Percentiles rank a stretch among this genome's conserved stretches.
Evolutionary conservation across 2,797 vertebrate genomes (phyloP).

Genomic region (Pterois miles): DNA sequence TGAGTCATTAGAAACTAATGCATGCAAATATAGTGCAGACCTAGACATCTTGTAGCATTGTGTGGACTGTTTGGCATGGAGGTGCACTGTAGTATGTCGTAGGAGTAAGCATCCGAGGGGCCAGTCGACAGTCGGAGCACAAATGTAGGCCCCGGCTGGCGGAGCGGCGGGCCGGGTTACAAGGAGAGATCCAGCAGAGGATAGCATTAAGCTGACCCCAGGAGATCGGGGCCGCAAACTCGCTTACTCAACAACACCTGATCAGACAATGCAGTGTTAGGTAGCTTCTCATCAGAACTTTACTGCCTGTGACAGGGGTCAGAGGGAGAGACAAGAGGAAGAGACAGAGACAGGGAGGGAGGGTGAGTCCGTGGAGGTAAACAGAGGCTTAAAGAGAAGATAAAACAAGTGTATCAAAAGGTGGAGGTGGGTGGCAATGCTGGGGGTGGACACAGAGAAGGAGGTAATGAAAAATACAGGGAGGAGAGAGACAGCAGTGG

Average conservation of each 20-base stretch:
- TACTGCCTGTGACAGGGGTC: constrained; percentile 83
- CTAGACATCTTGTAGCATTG: constrained; percentile 47
- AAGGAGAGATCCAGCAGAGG: constrained; percentile 82
- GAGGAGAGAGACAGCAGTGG: constrained; percentile 42
- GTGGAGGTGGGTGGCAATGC: constrained; percentile 32
- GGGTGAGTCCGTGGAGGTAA: constrained; percentile 33
- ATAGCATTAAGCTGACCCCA: constrained; percentile 88
- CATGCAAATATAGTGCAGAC: constrained; percentile 43
- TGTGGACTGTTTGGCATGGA: constrained; percentile 58
- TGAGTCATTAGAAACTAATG: constrained; percentile 44
- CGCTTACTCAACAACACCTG: constrained; percentile 88
- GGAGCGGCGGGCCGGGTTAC: constrained; percentile 71
- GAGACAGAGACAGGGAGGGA: constrained; percentile 20
- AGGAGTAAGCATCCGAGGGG: constrained; percentile 59
- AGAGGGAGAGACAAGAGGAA: constrained; percentile 56
- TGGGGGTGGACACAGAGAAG: constrained; percentile 44
- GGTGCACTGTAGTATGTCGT: constrained; percentile 61
- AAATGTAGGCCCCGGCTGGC: constrained; percentile 57
- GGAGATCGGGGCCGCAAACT: constrained; percentile 80
- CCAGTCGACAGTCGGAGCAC: constrained; percentile 54
- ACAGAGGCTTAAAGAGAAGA: constrained; percentile 39
- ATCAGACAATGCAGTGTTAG: constrained; percentile 86
- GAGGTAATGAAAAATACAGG: constrained; percentile 51
- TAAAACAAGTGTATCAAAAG: constrained; percentile 30
- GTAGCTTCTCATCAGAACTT: constrained; percentile 83